Evolutionary conservation across 23 tunicate genomes (phyloP).

Genomic region (Trididemnum clinides): DNA sequence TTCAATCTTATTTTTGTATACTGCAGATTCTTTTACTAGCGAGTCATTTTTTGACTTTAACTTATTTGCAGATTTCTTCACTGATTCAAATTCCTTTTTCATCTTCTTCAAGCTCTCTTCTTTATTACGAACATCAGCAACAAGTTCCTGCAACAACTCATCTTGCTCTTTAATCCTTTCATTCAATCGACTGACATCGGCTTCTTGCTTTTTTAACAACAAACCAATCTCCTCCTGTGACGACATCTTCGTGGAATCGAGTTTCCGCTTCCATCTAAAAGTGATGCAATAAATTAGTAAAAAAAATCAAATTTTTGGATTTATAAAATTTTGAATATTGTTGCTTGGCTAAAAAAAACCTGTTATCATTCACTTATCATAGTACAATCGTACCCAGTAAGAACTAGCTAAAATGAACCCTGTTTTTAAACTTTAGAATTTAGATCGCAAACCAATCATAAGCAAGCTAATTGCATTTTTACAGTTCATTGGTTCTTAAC

Average conservation of each 20-base stretch:
- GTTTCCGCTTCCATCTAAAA: conserved; percentile 9
- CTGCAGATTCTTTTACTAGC: neutral
- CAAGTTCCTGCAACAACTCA: neutral
- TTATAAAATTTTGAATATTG: neutral
- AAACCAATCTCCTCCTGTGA: neutral
- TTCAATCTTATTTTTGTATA: neutral
- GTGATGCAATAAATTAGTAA: no score
- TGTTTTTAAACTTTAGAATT: no score
- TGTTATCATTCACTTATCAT: neutral
- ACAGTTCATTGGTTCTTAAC: no score
- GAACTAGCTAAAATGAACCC: no score
- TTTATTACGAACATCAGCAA: neutral
- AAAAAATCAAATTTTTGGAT: no score
- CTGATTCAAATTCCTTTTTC: neutral
- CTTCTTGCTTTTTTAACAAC: neutral
- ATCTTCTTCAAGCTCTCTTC: neutral
- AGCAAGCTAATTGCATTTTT: no score
- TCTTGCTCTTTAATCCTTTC: conserved; percentile 25
- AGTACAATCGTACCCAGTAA: no score
- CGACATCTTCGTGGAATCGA: neutral
- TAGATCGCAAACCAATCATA: no score
- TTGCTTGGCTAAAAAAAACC: neutral
- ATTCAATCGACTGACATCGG: conserved; percentile 1
- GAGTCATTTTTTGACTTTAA: neutral
- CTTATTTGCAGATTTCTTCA: neutral